Conservation (phyloP, 2,113 vertebrate genomes). For the Neotoma lepida region DNA sequence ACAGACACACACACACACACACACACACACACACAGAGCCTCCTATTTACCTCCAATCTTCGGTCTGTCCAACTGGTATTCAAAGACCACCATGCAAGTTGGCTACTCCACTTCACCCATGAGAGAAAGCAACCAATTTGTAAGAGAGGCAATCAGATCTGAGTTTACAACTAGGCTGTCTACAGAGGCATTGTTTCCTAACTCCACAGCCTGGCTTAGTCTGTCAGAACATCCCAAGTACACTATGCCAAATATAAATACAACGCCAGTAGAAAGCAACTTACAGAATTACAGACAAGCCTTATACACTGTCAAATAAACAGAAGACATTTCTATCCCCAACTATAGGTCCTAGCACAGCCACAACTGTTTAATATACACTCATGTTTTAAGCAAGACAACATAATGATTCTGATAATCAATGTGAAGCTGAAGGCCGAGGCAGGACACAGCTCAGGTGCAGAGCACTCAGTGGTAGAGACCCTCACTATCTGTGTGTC, state of each 20-base stretch:
- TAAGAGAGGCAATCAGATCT: not conserved
- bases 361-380: not conserved
- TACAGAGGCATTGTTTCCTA: not conserved
- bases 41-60: not conserved
- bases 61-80: not conserved
- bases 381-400: conserved; percentile 1
- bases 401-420: not conserved
- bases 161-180: not conserved
- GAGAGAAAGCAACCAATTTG: not conserved
- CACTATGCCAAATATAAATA: not conserved
- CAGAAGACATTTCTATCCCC: not conserved
- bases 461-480: not conserved
- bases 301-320: not conserved
- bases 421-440: not conserved
- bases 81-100: not conserved
- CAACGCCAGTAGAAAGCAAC: not conserved
- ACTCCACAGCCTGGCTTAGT: not conserved
- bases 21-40: not conserved
- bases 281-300: not conserved
- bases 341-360: not conserved
- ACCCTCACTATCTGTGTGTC: not conserved
- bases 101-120: not conserved
- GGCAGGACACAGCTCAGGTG: not conserved
- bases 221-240: not conserved
- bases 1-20: not conserved